Evolutionary conservation across 2,797 vertebrate genomes (phyloP).

Genomic region (Helarctos malayanus): DNA sequence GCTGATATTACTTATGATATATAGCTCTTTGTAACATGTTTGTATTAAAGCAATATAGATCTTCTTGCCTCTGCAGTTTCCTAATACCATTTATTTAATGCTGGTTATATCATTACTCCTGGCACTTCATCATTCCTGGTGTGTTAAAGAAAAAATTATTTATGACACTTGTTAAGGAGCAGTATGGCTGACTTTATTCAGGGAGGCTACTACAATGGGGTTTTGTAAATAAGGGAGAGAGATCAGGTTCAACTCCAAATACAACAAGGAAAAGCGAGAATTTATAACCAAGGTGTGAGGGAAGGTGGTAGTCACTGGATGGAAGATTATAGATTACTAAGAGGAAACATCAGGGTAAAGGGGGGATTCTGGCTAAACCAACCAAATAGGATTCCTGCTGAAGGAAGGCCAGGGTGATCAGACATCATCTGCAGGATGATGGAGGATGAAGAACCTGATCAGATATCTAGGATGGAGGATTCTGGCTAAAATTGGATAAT

Average conservation of each 20-base stretch:
- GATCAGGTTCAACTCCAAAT: background rate
- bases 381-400: background rate
- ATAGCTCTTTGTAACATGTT: background rate
- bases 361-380: background rate
- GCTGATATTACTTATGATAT: background rate
- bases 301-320: background rate
- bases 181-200: background rate
- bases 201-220: background rate
- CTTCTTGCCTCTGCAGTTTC: background rate
- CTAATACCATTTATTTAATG: conserved; percentile 34
- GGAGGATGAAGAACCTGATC: background rate
- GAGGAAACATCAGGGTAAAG: background rate
- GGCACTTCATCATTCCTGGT: background rate
- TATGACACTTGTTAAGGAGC: background rate
- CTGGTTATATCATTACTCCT: background rate
- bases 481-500: background rate
- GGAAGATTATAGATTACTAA: background rate
- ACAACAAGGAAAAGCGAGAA: background rate
- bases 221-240: background rate
- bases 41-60: background rate
- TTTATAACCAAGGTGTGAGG: background rate
- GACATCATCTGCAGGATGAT: background rate
- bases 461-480: background rate
- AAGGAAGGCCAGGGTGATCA: background rate
- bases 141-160: background rate